Percentiles rank a stretch among this genome's conserved stretches.
These are phyloP conservation scores for Sebastolobus alascanus DNA, from an alignment of 2,797 vertebrate genomes.

Conservation along the genomic window DNA sequence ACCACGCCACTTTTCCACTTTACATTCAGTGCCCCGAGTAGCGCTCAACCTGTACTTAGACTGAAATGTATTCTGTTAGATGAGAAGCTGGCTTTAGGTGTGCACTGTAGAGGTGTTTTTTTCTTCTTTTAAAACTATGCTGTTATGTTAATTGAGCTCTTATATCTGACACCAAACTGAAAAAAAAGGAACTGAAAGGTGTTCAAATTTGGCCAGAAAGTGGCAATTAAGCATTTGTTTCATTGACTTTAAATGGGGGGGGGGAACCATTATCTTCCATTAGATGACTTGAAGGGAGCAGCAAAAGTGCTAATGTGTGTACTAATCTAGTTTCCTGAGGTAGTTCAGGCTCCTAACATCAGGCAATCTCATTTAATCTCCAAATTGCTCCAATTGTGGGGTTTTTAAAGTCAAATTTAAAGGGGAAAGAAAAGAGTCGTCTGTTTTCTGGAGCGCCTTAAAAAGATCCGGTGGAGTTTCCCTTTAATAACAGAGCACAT, in stretches of 20 bases:
- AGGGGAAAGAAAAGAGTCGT: slow-evolving; percentile 49
- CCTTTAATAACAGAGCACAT: slow-evolving; percentile 66
- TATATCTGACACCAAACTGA: not conserved
- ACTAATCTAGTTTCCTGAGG: slow-evolving; percentile 2
- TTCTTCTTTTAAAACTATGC: slow-evolving; percentile 1
- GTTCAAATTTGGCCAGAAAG: not conserved
- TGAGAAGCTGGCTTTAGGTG: not conserved
- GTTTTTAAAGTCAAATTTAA: slow-evolving; percentile 55
- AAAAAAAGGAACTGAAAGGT: not conserved
- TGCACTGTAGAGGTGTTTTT: not conserved
- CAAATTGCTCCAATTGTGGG: slow-evolving; percentile 57
- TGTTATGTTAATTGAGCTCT: not conserved
- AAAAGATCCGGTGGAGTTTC: slow-evolving; percentile 73
- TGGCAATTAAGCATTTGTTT: not conserved
- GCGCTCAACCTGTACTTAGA: not conserved
- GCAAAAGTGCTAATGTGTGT: not conserved
- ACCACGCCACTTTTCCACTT: slow-evolving; percentile 47
- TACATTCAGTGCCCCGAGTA: slow-evolving; percentile 20
- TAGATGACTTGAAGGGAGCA: slow-evolving; percentile 4
- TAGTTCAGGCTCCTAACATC: not conserved
- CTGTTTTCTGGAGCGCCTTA: slow-evolving; percentile 38
- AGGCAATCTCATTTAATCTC: slow-evolving; percentile 41
- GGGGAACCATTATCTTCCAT: not conserved
- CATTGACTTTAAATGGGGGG: not conserved
- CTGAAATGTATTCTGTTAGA: not conserved